Conservation (phyloP, 2,797 vertebrate species). For the Botia kubotai region DNA sequence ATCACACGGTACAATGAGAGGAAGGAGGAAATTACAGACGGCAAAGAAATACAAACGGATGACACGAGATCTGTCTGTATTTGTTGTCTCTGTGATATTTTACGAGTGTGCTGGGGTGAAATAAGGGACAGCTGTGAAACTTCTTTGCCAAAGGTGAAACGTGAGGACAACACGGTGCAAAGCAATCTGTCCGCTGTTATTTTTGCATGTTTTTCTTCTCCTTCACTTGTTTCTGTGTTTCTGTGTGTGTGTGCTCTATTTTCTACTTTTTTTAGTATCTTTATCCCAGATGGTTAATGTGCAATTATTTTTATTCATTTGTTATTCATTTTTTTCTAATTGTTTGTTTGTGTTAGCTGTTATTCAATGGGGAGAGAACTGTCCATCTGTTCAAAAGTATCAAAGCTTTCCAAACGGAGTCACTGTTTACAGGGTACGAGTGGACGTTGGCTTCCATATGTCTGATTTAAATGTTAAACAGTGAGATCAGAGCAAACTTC, state of each 20-base stretch:
- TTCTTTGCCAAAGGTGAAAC: constrained; percentile 58
- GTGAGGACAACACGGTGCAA: constrained; percentile 36
- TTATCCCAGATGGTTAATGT: constrained; percentile 74
- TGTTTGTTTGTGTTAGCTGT: constrained; percentile 67
- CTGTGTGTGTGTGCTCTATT: constrained; percentile 18
- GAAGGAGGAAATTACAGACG: constrained; percentile 45
- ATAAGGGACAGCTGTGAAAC: constrained; percentile 57
- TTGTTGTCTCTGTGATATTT: constrained; percentile 33
- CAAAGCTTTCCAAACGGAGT: constrained; percentile 40
- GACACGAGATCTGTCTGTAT: constrained; percentile 50
- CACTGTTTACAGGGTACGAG: constrained; percentile 55
- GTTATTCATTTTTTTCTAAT: constrained; percentile 64
- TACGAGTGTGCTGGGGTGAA: constrained; percentile 34
- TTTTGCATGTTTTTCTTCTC: constrained; percentile 53
- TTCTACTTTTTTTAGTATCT: constrained; percentile 57
- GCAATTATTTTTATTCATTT: constrained; percentile 77
- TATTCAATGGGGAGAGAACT: constrained; percentile 30
- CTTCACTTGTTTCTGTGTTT: constrained; percentile 8
- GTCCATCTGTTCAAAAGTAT: constrained; percentile 27
- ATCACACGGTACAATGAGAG: constrained; percentile 30
- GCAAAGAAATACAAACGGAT: constrained; percentile 29
- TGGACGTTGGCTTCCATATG: constrained; percentile 42
- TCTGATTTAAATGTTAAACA: constrained; percentile 40
- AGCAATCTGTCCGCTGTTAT: constrained; percentile 43
- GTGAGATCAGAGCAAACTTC: constrained; percentile 51